These are phyloP conservation scores for Perdita meconis DNA, from an alignment of 2,888 invertebrate species.

Conservation along the genomic window DNA sequence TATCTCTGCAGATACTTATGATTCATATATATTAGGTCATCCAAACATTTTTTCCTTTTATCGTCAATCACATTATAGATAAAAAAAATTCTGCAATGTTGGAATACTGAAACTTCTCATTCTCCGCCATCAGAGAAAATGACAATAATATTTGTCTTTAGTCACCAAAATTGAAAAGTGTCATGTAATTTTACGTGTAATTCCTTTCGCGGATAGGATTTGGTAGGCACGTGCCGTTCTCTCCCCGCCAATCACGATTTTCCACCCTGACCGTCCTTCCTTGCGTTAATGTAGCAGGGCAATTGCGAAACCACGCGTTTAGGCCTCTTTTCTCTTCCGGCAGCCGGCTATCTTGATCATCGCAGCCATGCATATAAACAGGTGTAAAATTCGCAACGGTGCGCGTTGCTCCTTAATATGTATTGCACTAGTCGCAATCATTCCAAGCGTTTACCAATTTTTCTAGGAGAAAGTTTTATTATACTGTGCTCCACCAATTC, in stretches of 20 bases:
- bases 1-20: no score
- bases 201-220: no score
- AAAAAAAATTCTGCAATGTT: no score
- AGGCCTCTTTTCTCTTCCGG: slow-evolving; percentile 57
- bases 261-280: slow-evolving; percentile 40
- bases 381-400: slow-evolving; percentile 16
- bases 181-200: no score
- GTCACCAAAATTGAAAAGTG: no score
- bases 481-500: background rate
- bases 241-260: slow-evolving; percentile 41
- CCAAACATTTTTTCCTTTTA: no score
- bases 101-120: no score
- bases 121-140: no score
- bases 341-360: slow-evolving; percentile 26
- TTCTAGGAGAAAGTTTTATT: slow-evolving; percentile 5
- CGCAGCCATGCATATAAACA: slow-evolving; percentile 5
- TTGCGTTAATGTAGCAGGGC: slow-evolving; percentile 23
- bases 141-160: no score
- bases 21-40: no score
- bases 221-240: slow-evolving; percentile 27
- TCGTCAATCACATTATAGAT: no score
- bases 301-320: slow-evolving; percentile 43
- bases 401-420: slow-evolving; percentile 15
- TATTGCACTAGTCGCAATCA: slow-evolving; percentile 16
- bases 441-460: background rate